These are phyloP conservation scores for Melanotaenia pygmaea DNA, from an alignment of 2,797 vertebrate species.

Conservation along the genomic window DNA sequence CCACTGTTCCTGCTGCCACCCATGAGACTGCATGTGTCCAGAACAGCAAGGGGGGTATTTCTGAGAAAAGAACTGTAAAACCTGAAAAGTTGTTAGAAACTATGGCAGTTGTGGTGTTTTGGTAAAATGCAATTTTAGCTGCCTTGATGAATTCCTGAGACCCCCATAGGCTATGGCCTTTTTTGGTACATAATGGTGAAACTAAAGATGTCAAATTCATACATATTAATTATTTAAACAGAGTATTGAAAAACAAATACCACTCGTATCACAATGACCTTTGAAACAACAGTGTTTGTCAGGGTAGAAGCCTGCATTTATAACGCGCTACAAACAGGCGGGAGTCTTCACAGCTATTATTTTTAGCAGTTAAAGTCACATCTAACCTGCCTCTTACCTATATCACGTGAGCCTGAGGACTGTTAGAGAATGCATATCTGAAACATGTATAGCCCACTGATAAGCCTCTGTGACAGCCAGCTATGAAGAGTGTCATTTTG, in stretches of 20 bases:
- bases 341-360: constrained; percentile 49
- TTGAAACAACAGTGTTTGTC: constrained; percentile 36
- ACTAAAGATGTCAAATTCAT: constrained; percentile 24
- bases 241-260: constrained; percentile 14
- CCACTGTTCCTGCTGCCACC: constrained; percentile 19
- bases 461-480: constrained; percentile 41
- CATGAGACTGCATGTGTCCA: background rate
- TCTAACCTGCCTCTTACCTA: constrained; percentile 53
- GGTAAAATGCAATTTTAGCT: background rate
- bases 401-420: constrained; percentile 20
- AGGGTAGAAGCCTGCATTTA: constrained; percentile 35
- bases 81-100: background rate
- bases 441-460: constrained; percentile 23
- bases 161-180: too few relatives aligned
- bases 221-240: constrained; percentile 10
- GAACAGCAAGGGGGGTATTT: constrained; percentile 13
- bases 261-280: constrained; percentile 47
- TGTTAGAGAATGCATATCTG: constrained; percentile 30
- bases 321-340: constrained; percentile 22
- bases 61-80: constrained; percentile 36
- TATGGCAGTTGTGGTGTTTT: background rate
- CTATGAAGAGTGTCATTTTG: constrained; percentile 33
- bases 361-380: constrained; percentile 58
- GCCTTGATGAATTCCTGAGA: background rate
- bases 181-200: constrained; percentile 11